These are phyloP conservation scores for Azemiops feae DNA, from an alignment of 2,113 vertebrate genomes.

Conservation along the genomic window DNA sequence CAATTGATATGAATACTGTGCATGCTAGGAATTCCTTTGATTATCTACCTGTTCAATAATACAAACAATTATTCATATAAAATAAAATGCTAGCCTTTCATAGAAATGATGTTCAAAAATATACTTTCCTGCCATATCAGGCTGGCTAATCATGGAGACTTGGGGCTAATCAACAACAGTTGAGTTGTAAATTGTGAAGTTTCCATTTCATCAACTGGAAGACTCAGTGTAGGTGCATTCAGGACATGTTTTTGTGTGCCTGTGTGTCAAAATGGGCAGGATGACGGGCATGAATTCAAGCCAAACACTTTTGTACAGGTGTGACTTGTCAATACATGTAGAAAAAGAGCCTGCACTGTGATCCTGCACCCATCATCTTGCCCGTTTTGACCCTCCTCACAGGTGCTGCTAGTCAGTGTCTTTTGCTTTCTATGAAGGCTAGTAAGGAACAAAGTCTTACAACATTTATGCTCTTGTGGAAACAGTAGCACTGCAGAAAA, in stretches of 20 bases:
- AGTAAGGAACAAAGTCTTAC: background rate
- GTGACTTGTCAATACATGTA: background rate
- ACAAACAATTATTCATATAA: background rate
- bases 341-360: background rate
- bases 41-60: background rate
- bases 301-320: background rate
- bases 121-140: background rate
- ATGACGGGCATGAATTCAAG: background rate
- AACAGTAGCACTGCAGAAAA: background rate
- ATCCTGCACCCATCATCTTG: background rate
- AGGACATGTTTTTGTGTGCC: background rate
- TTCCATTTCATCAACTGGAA: background rate
- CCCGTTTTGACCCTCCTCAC: background rate
- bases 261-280: background rate
- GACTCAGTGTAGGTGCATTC: background rate
- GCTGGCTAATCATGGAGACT: background rate
- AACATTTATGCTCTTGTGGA: background rate
- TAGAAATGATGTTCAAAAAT: background rate
- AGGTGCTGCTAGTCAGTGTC: background rate
- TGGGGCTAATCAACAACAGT: background rate
- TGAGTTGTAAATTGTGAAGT: background rate
- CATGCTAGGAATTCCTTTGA: background rate
- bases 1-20: background rate
- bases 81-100: background rate
- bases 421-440: background rate